Base-by-base conservation (phyloP, 2,113 vertebrate species). In the Lophius piscatorius region DNA sequence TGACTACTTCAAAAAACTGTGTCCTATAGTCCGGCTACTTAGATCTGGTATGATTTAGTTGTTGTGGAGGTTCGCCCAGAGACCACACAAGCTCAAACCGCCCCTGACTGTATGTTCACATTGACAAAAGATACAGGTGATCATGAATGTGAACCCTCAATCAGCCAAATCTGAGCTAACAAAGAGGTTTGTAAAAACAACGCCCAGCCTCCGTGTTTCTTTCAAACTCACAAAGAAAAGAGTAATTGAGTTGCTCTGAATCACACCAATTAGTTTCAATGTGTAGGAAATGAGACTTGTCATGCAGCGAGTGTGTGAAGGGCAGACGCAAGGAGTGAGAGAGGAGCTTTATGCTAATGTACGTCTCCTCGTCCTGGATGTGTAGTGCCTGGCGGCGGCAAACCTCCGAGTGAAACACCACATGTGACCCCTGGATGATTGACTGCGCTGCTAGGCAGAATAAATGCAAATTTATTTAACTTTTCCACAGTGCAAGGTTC, bases 371-470 rank as follows among this genome's bases (percentile, higher is more conserved):
- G 68, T 67, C 70, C 70, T 34, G 51, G 73, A 73, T 63, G 38
- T 54, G 18, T 41, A 3, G 8, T 33, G 49, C 39, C 56, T 12
- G 42, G 17, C 69, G 63, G 74, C 63, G 23, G 39, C 39, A 9
- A 57, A 78, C 73, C 62, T 67, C 45, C 22, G 52, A 45, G 57
- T 44, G 52, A 54, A 39, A 73, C n/a, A 48, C 52, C 64, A 31
- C 4, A 9, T 22, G 52, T 45, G 66, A 83, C 66, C 84, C 59
- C 62, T n/a, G n/a, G 70, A 65, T 74, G 79, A 78, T 49, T 73
- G 74, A 78, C 77, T 54, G 64, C 36, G 50, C 52, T 9, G 56
- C 12, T 13, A 47, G 33, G 6, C 9, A 40, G 29, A 23, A 34
- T 52, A 14, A 8, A 79, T 78, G 66, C 46, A 46, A 68, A 75